phyloP scores from a whole-genome alignment of 2,113 vertebrate species.

The Peromyscus polionotus region DNA sequence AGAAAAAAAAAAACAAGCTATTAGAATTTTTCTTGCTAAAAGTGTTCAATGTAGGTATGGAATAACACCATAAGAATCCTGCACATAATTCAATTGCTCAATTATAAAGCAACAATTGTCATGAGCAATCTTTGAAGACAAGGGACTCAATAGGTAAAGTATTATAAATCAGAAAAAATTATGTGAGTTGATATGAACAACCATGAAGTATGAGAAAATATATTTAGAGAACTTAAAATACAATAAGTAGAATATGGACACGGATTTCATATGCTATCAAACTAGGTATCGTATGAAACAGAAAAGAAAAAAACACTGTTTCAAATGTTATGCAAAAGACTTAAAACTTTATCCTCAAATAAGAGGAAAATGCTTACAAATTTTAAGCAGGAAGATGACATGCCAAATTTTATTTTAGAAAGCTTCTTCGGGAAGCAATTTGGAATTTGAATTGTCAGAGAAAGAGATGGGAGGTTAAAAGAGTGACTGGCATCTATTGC shows the following conservation, averaged over 20 bases:
- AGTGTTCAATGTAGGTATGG: neutral
- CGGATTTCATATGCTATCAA: neutral
- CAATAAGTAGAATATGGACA: neutral
- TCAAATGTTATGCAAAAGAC: slow-evolving; percentile 41
- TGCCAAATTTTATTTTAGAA: slow-evolving; percentile 70
- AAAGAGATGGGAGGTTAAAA: neutral
- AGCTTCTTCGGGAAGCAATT: slow-evolving; percentile 51
- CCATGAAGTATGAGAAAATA: neutral
- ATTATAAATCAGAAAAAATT: neutral
- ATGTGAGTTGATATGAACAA: neutral
- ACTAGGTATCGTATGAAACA: neutral
- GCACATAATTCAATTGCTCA: neutral
- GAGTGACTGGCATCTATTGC: neutral
- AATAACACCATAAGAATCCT: neutral
- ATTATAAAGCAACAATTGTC: neutral
- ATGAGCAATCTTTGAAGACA: neutral
- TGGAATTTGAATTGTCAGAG: neutral
- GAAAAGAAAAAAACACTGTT: neutral
- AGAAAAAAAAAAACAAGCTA: slow-evolving; percentile 10
- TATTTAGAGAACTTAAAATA: slow-evolving; percentile 21
- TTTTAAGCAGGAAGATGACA: slow-evolving; percentile 48
- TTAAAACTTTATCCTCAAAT: slow-evolving; percentile 20
- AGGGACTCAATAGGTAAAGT: neutral
- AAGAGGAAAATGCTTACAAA: slow-evolving; percentile 52
- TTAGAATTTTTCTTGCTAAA: neutral